A percentile compares a stretch with the other conserved stretches of the same genome.
Evolutionary conservation across 2,797 vertebrate genomes (phyloP).

Genomic region (Apodemus agrarius): DNA sequence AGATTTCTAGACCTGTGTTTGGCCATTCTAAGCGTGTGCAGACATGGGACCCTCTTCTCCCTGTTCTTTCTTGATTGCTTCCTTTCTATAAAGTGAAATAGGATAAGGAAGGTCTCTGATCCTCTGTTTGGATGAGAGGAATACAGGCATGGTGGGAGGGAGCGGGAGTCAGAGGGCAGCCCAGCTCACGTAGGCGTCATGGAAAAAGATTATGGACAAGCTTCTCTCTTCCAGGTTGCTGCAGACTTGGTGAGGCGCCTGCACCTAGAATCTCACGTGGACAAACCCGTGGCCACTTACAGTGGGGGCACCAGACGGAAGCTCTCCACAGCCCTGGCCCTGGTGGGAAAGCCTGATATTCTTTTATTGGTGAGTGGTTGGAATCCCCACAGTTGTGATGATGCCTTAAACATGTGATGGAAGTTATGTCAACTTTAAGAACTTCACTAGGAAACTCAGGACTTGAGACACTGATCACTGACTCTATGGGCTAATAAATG

Average conservation of each 20-base stretch:
- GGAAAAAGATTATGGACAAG: fast-evolving
- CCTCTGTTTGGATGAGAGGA: not conserved
- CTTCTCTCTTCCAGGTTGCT: conserved; percentile 78
- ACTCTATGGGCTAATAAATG: not conserved
- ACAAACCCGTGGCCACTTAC: conserved; percentile 83
- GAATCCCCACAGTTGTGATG: not conserved
- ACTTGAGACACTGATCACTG: not conserved
- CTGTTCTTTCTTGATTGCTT: not conserved
- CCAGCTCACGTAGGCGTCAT: fast-evolving
- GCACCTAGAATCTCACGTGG: conserved; percentile 74
- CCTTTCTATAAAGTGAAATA: fast-evolving
- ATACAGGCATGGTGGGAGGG: fast-evolving
- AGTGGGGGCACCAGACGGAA: conserved; percentile 88
- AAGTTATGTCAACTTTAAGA: not conserved
- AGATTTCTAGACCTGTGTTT: not conserved
- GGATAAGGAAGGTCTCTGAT: not conserved
- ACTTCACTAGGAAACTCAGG: not conserved
- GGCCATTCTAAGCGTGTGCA: too few species aligned
- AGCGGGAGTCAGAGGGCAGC: not conserved
- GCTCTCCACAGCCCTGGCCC: conserved; percentile 86
- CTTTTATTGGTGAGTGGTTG: conserved; percentile 85
- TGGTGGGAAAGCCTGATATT: conserved; percentile 87
- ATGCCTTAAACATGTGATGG: not conserved
- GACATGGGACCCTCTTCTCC: not conserved
- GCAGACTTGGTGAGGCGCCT: conserved; percentile 82